phyloP scores from a whole-genome alignment of 2,113 vertebrate species.

The Bubo scandiacus region DNA sequence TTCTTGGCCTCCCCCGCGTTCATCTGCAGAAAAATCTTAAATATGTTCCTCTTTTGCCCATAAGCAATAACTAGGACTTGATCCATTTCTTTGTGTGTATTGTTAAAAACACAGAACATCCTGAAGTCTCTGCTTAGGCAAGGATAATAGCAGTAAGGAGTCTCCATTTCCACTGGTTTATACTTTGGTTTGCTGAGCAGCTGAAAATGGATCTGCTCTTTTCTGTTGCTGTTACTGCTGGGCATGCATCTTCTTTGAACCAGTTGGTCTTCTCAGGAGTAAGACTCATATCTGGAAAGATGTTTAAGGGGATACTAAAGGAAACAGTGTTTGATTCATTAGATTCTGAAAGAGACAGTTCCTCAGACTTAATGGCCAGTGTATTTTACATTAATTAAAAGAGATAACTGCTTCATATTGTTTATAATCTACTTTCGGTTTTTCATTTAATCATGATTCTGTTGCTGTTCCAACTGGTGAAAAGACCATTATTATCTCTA shows the following conservation, averaged over 20 bases:
- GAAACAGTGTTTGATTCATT: not conserved
- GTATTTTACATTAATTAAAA: not conserved
- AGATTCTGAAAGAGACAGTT: not conserved
- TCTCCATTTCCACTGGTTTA: not conserved
- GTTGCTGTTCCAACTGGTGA: not conserved
- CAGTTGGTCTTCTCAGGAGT: not conserved
- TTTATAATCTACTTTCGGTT: not conserved
- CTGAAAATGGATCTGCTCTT: not conserved
- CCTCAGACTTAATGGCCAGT: not conserved
- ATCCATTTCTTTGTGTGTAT: conserved; percentile 42
- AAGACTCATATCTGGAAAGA: not conserved
- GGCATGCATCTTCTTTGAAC: not conserved
- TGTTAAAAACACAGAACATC: conserved; percentile 30
- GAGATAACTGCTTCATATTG: not conserved
- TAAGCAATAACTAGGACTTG: conserved; percentile 14
- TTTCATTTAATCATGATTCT: not conserved
- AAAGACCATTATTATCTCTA: not conserved
- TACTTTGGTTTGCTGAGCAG: not conserved
- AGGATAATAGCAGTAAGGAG: not conserved
- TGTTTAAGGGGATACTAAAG: not conserved
- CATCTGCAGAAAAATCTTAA: conserved; percentile 65
- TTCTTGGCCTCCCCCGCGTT: conserved; percentile 38
- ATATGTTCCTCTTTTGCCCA: conserved; percentile 50
- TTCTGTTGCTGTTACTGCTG: not conserved
- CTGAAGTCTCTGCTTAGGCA: not conserved